Percentiles rank a stretch among this genome's conserved stretches.
Conservation (phyloP, 2,797 vertebrate species). For the Chrosomus eos region DNA sequence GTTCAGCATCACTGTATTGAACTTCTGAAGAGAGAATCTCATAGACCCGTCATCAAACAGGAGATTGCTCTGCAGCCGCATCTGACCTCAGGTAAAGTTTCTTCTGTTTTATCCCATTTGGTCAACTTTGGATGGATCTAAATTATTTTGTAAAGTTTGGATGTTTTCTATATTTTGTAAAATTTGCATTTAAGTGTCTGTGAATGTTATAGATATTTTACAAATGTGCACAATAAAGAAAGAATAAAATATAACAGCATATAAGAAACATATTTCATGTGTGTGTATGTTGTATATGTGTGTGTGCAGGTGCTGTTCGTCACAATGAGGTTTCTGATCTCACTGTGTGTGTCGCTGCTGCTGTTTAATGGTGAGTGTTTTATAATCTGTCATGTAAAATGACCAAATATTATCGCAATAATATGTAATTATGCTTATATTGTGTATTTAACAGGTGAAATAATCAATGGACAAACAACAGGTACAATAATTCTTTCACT, state of each 20-base stretch:
- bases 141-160: no score
- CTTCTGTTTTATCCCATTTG: not conserved
- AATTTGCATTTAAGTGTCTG: no score
- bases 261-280: not conserved
- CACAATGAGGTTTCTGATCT: no score
- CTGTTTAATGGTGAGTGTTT: not conserved
- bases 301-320: not conserved
- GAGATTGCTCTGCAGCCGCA: not conserved
- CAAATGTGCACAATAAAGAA: no score
- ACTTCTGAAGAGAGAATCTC: no score
- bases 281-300: no score
- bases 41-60: no score
- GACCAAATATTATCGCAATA: accelerated
- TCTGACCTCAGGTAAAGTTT: not conserved
- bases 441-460: not conserved
- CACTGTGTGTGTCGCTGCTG: not conserved
- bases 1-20: not conserved
- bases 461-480: not conserved
- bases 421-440: not conserved
- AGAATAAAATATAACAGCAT: not conserved
- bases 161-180: no score
- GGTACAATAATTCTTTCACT: not conserved
- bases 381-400: not conserved
- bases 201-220: no score
- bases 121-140: no score